phyloP scores from a whole-genome alignment of 35 echinoderm and acorn worm genomes.

The Acanthaster planci region DNA sequence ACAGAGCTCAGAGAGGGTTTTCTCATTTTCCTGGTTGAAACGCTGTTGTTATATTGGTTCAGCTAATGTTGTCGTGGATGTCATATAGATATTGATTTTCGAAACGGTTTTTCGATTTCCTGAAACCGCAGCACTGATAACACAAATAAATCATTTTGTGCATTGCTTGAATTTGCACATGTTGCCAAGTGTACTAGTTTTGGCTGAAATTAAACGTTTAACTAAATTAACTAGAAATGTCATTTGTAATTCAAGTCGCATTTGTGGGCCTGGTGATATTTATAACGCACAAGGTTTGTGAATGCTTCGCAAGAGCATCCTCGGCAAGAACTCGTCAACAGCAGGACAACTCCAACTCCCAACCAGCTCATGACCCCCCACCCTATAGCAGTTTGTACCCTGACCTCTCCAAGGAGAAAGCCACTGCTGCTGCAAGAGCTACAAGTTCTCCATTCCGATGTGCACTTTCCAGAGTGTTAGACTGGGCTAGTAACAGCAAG shows the following conservation, averaged over 20 bases:
- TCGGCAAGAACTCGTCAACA: conserved; percentile 9
- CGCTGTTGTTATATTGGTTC: too few relatives aligned
- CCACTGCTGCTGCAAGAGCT: not conserved
- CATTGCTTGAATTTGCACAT: too few relatives aligned
- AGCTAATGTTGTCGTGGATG: too few relatives aligned
- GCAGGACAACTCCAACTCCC: not conserved
- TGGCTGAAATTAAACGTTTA: too few relatives aligned
- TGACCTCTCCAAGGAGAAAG: conserved; percentile 31
- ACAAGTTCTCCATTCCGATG: conserved; percentile 4
- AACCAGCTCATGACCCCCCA: conserved; percentile 36
- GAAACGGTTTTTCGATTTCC: too few relatives aligned
- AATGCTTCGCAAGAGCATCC: conserved; percentile 11
- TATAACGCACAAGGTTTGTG: conserved; percentile 36
- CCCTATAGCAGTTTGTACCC: conserved; percentile 52
- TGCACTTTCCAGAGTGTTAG: conserved; percentile 2
- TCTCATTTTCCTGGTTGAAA: too few relatives aligned
- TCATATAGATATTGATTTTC: too few relatives aligned
- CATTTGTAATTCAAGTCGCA: not conserved
- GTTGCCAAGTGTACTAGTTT: too few relatives aligned
- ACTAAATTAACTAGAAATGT: too few relatives aligned
- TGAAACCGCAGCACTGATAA: too few relatives aligned
- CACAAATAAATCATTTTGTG: too few relatives aligned
- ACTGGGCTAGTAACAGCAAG: conserved; percentile 5
- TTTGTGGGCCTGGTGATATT: conserved; percentile 54
- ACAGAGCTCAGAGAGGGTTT: too few relatives aligned